Evolutionary conservation across 2,113 vertebrate species (phyloP), one percentile per base, ranked within the genome.

Genomic region (Suncus etruscus): DNA sequence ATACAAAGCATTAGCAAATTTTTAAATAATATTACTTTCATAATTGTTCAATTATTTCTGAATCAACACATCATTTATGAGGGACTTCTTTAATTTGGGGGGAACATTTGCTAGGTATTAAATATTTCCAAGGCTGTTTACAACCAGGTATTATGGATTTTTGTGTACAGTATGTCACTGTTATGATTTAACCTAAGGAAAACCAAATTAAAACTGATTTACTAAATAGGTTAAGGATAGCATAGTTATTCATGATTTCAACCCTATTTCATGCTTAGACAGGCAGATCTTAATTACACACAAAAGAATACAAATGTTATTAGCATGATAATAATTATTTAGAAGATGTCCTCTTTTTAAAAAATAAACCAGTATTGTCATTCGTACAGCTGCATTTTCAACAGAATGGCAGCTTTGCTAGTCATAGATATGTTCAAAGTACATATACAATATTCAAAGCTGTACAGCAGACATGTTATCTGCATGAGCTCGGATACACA

Each of bases 291-390:
- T 98, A 98, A 98, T 98, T 98, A 98, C 97, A 98, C 97, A 98
- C 98, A 97, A 98, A 98, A 98, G 98, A 97, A 98, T 98, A 98
- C 97, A 98, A 98, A 98, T 98, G 97, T 97, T 98, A 98, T 98
- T 98, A 98, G 97, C 98, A 98, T 98, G 97, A 98, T 98, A 98
- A 98, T 98, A 98, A 98, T 98, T 98, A 98, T 98, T 98, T 98
- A 97, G 97, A 97, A 97, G 96, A 97, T 94, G 92, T 97, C 96
- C 94, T 98, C 96, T 97, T 96, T 54, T 1, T 66, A 96, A 97
- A 97, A 97, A 97, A 91, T 97, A 97, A 98, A 96, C 94, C 95
- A 66, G 96, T 12, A 96, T 98, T 98, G 97, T 98, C 98, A 98
- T 90, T 97, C 50, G 89, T 91, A 95, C 96, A 95, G 97, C 95